Evolutionary conservation across 2,113 vertebrate genomes (phyloP).

Genomic region (Ageneiosus marmoratus): DNA sequence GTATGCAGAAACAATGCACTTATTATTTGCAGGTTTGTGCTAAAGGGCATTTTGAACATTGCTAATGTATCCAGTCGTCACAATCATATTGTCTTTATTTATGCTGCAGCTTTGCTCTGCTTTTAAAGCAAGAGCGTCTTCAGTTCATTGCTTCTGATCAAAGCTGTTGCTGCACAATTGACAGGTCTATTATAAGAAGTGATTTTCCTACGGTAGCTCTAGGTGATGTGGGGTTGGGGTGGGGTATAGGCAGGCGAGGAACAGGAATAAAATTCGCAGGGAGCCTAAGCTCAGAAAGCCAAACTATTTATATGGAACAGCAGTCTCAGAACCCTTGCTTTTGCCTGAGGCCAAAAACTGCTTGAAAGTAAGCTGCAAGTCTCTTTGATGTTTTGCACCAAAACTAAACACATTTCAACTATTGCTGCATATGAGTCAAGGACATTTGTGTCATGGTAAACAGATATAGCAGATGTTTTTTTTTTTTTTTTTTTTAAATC

Average conservation of each 20-base stretch:
- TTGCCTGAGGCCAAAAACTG: conserved; percentile 72
- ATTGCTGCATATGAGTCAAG: conserved; percentile 74
- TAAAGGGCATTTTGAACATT: neutral
- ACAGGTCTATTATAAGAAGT: conserved; percentile 70
- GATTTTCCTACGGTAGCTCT: conserved; percentile 63
- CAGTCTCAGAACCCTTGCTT: conserved; percentile 68
- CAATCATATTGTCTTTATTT: conserved; percentile 24
- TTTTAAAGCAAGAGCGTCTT: conserved; percentile 57
- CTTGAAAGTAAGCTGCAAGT: conserved; percentile 77
- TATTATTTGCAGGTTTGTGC: neutral
- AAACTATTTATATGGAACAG: conserved; percentile 74
- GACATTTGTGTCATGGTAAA: conserved; percentile 73
- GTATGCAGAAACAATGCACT: neutral
- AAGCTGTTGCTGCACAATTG: conserved; percentile 70
- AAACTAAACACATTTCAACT: conserved; percentile 76
- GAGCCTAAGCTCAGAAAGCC: conserved; percentile 66
- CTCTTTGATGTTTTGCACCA: conserved; percentile 77
- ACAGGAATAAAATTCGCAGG: conserved; percentile 59
- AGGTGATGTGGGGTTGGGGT: conserved; percentile 51
- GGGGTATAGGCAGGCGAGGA: conserved; percentile 50
- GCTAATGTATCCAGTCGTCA: neutral
- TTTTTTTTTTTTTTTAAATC: neutral
- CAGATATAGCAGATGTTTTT: conserved; percentile 42
- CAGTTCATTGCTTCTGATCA: conserved; percentile 63
- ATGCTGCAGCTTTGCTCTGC: conserved; percentile 50